Conservation (phyloP, 2,797 vertebrate genomes). For the Phalanger gymnotis region DNA sequence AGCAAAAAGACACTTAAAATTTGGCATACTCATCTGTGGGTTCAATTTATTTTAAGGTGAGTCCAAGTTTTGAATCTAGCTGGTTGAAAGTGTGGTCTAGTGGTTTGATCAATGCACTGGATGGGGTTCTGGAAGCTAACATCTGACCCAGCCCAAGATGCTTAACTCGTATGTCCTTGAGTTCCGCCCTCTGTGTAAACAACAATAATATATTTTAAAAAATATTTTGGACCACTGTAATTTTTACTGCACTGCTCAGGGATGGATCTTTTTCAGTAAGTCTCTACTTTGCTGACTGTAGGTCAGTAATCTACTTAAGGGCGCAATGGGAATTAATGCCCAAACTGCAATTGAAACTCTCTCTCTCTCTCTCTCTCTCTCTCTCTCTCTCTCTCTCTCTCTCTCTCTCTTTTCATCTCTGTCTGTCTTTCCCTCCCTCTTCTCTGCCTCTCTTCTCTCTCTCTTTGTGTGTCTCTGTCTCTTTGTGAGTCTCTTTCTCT, state of each 20-base stretch:
- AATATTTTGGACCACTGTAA: conserved; percentile 48
- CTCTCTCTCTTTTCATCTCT: background rate
- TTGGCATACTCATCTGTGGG: background rate
- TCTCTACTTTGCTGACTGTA: conserved; percentile 46
- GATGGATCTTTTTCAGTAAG: conserved; percentile 45
- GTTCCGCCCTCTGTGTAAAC: background rate
- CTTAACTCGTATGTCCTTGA: background rate
- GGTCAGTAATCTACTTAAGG: conserved; percentile 53
- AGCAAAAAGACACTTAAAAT: conserved; percentile 46
- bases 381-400: background rate
- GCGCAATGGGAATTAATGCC: conserved; percentile 34
- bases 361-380: background rate
- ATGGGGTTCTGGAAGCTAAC: conserved; percentile 46
- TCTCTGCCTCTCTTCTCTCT: background rate
- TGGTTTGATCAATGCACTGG: conserved; percentile 1
- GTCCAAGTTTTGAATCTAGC: conserved; percentile 26
- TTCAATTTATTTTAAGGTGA: conserved; percentile 26
- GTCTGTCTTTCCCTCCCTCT: background rate
- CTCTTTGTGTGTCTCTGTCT: background rate
- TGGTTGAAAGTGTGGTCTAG: background rate
- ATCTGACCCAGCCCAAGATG: conserved; percentile 20
- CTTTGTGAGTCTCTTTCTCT: background rate
- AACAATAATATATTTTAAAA: conserved; percentile 12
- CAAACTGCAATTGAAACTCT: conserved; percentile 51
- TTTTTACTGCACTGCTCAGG: conserved; percentile 47